Conservation (phyloP, 2,113 vertebrate species). For the Thamnophis sirtalis region DNA sequence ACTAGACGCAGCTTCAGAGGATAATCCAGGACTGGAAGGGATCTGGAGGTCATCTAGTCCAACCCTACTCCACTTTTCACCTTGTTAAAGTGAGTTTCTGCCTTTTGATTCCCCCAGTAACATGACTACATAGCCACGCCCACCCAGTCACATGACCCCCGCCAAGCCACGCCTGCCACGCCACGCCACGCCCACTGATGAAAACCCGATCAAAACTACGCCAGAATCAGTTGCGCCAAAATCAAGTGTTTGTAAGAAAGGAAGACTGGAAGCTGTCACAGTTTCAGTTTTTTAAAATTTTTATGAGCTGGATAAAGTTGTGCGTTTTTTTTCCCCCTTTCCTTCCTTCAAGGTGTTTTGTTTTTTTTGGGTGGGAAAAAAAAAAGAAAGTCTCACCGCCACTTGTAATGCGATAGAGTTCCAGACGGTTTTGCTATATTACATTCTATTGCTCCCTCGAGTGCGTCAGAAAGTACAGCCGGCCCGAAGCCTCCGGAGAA, state of each 20-base stretch:
- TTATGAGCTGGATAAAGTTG: background rate
- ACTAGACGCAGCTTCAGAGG: no score
- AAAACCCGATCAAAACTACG: no score
- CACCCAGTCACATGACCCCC: no score
- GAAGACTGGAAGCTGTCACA: background rate
- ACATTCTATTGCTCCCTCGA: background rate
- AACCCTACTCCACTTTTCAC: no score
- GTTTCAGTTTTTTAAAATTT: background rate
- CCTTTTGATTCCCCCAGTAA: no score
- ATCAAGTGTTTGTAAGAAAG: background rate
- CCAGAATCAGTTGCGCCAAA: background rate
- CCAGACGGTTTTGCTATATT: background rate
- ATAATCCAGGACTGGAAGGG: no score
- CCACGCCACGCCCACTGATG: no score
- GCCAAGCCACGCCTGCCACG: no score
- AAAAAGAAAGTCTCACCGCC: background rate
- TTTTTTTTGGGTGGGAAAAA: no score
- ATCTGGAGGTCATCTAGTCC: no score
- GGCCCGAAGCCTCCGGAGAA: background rate
- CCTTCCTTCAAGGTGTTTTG: background rate
- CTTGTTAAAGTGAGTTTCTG: no score
- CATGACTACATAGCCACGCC: no score
- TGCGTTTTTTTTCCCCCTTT: background rate
- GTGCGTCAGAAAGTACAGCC: background rate
- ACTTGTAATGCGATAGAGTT: background rate